phyloP scores from a whole-genome alignment of 2,797 vertebrate genomes.

The Kryptopterus vitreolus region DNA sequence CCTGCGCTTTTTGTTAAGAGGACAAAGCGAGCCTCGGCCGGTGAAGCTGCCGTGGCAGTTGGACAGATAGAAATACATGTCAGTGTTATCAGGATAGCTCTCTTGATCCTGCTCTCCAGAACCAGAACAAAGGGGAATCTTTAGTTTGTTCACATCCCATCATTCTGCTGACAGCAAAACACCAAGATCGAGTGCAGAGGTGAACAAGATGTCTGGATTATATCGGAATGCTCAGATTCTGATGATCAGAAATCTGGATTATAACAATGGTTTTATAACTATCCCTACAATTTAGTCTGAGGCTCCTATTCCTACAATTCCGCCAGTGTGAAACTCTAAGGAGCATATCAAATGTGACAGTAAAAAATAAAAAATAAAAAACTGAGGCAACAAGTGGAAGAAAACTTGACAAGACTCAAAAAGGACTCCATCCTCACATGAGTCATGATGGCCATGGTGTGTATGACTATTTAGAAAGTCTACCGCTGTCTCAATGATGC shows the following conservation, averaged over 20 bases:
- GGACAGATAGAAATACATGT: slow-evolving; percentile 9
- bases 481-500: too few relatives aligned
- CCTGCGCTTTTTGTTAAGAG: background rate
- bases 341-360: background rate
- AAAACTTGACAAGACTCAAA: background rate
- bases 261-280: too few relatives aligned
- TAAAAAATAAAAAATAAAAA: slow-evolving; percentile 3
- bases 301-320: too few relatives aligned
- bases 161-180: background rate
- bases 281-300: too few relatives aligned
- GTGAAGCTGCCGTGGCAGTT: slow-evolving; percentile 1
- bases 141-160: slow-evolving; percentile 17
- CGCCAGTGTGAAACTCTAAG: too few relatives aligned
- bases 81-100: background rate
- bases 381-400: background rate
- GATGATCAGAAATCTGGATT: background rate
- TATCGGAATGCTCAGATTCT: too few relatives aligned
- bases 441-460: background rate
- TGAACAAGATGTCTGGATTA: background rate
- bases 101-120: slow-evolving; percentile 51
- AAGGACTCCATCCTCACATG: background rate
- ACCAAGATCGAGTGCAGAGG: background rate
- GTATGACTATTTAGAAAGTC: background rate
- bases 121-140: slow-evolving; percentile 45
- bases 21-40: slow-evolving; percentile 11